Conservation (phyloP, 2,113 vertebrate genomes). For the Motacilla alba region DNA sequence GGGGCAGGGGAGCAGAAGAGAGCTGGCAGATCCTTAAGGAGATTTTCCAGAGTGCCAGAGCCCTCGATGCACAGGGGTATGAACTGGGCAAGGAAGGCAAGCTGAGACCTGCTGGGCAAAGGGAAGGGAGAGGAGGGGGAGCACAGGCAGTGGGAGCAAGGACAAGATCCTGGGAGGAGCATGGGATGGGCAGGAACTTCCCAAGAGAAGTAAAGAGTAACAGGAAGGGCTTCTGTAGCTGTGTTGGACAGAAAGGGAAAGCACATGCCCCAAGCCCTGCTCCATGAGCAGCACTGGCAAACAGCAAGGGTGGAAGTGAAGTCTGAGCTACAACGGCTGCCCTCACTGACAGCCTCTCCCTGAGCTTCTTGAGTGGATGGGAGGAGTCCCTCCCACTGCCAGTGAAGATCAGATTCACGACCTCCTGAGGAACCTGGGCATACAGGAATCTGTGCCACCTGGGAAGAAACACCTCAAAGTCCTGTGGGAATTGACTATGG, state of each 20-base stretch:
- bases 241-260: neutral
- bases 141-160: neutral
- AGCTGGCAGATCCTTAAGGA: neutral
- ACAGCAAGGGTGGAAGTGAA: neutral
- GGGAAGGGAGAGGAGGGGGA: no score
- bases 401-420: neutral
- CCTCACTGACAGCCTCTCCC: neutral
- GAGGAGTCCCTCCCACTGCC: no score
- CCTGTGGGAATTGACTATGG: neutral
- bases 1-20: neutral
- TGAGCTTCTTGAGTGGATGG: no score
- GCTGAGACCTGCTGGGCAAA: neutral
- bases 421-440: neutral
- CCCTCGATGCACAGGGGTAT: rapidly evolving
- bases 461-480: no score
- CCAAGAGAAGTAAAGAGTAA: rapidly evolving
- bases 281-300: neutral
- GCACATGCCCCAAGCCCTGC: neutral
- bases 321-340: rapidly evolving
- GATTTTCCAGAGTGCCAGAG: neutral
- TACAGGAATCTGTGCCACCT: rapidly evolving
- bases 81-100: neutral
- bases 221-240: neutral
- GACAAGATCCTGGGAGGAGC: neutral
- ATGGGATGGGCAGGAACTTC: rapidly evolving